Conservation (phyloP, 2,113 vertebrate genomes). For the Leptobrachium ailaonicum region DNA sequence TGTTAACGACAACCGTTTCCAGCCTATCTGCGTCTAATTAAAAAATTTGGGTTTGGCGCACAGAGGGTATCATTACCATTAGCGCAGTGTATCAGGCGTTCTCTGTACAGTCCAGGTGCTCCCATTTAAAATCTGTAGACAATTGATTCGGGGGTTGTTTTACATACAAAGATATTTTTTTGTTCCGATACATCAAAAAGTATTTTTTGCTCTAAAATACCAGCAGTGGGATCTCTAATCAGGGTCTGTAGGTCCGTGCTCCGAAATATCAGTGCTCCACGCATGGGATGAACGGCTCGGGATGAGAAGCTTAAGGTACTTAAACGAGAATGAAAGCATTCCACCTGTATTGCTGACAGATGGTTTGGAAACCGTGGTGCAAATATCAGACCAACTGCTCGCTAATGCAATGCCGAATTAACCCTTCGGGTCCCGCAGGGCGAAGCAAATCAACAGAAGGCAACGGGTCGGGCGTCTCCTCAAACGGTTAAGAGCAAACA, state of each 20-base stretch:
- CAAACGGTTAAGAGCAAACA: conserved; percentile 66
- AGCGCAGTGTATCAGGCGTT: not conserved
- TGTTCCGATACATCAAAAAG: not conserved
- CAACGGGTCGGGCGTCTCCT: not conserved
- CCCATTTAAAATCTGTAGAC: not conserved
- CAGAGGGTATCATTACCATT: not conserved
- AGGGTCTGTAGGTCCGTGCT: not conserved
- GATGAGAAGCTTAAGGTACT: not conserved
- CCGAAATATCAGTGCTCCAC: conserved; percentile 7
- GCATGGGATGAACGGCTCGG: conserved; percentile 3
- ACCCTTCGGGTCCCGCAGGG: not conserved
- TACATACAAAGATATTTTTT: not conserved
- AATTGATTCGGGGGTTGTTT: not conserved
- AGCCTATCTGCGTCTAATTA: not conserved
- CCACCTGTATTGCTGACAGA: conserved; percentile 84
- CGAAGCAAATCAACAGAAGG: not conserved
- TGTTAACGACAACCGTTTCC: not conserved
- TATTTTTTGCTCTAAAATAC: not conserved
- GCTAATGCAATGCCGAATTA: conserved; percentile 68
- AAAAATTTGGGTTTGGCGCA: not conserved
- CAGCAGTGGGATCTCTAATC: not conserved
- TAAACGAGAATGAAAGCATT: conserved; percentile 70
- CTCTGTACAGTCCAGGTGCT: not conserved
- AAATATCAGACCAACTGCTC: conserved; percentile 70
- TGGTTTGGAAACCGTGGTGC: conserved; percentile 71